Evolutionary conservation across 2,113 vertebrate species (phyloP).

Genomic region (Stigmatopora argus): DNA sequence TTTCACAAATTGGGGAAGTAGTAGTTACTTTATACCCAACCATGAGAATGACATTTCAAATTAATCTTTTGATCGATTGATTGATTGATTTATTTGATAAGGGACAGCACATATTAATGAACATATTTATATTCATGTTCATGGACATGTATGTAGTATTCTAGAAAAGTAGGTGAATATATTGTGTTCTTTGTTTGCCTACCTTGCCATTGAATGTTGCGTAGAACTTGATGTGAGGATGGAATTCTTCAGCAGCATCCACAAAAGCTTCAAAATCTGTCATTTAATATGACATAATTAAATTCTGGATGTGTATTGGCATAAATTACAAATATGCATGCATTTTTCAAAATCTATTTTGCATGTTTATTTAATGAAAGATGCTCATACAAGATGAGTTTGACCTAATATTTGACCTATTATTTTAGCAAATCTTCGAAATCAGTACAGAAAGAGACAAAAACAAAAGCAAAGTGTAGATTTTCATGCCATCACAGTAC

Average conservation of each 20-base stretch:
- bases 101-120: too few species aligned
- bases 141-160: too few species aligned
- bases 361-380: conserved; percentile 4
- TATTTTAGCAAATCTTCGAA: neutral
- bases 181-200: conserved; percentile 10
- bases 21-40: too few species aligned
- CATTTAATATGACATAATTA: conserved; percentile 37
- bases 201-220: conserved; percentile 88
- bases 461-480: conserved; percentile 8
- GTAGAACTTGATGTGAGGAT: conserved; percentile 87
- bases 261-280: conserved; percentile 84
- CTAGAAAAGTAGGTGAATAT: neutral
- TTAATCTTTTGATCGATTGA: too few species aligned
- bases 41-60: too few species aligned
- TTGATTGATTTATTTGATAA: too few species aligned
- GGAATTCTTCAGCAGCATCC: conserved; percentile 86
- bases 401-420: neutral
- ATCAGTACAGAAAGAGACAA: neutral
- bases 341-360: conserved; percentile 18
- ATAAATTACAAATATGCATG: conserved; percentile 15
- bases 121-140: too few species aligned
- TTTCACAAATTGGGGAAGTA: too few species aligned
- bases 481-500: conserved; percentile 45
- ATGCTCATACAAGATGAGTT: neutral
- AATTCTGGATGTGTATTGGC: conserved; percentile 10